Evolutionary conservation across 2,113 vertebrate genomes (phyloP), one percentile per base, ranked within the genome.

Genomic region (Rhabdomys dilectus): DNA sequence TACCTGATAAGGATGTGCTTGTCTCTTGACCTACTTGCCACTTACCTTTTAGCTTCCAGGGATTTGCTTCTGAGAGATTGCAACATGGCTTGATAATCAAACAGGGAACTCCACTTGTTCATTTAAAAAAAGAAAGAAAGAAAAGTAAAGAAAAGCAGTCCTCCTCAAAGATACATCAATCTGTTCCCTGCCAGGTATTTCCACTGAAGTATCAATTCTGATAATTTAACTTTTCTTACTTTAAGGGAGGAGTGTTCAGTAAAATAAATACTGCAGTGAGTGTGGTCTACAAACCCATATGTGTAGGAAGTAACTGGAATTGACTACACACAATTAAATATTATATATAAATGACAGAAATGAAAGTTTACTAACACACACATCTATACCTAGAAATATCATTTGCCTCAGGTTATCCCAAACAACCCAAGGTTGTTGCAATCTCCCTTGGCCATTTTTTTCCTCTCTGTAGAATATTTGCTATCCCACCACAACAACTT

Each of bases 211-310:
- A 48, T 10, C 24, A 95, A 72, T 3, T 53, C 45, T 2, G 39
- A 13, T 68, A 45, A 72, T 77, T 95, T 75, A 85, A 24, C 64
- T 62, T 96, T 66, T 19, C 31, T 91, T 91, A 29, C 42, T 93
- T 85, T 58, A 4, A 12, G 34, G 4, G 5, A 5, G 6, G 7
- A 19, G 81, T 58, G 9, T 51, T 89, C 42, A 89, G 21, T 24
- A 76, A 92, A 94, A 85, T 85, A 48, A 26, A 39, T 1, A 0
- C 92, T 56, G 29, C 1, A 85, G 75, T 70, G 31, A 95, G 31
- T 39, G 88, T 1, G 75, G 9, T 24, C n/a, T 17, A 72, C 19
- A 58, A 77, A 70, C 6, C 95, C 29, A 42, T 9, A 12, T 80
- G 19, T 76, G 1, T 16, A 93, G 70, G 60, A 82, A 89, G 39